A percentile compares a stretch with the other conserved stretches of the same genome.
phyloP scores from a whole-genome alignment of 2,888 invertebrate genomes.

The Scaeva pyrastri region DNA sequence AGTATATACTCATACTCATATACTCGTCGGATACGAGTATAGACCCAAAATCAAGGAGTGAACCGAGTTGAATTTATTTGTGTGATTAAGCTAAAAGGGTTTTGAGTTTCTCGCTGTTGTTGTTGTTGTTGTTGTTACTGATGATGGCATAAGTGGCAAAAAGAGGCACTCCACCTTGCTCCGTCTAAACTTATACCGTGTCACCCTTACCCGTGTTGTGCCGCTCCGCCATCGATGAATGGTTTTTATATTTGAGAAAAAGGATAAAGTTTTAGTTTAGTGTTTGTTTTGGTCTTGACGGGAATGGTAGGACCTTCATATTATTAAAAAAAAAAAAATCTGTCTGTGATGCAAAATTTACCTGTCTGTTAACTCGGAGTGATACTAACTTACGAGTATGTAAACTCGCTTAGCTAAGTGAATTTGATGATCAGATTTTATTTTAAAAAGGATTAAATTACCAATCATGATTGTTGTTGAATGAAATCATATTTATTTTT shows the following conservation, averaged over 20 bases:
- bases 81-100: slow-evolving; percentile 75
- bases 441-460: slow-evolving; percentile 7
- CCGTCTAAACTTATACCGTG: not conserved
- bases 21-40: too few relatives aligned
- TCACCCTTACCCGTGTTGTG: not conserved
- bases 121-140: not conserved
- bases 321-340: not conserved
- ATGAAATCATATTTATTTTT: too few relatives aligned
- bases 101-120: slow-evolving; percentile 46
- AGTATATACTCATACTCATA: not conserved
- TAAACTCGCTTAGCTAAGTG: too few relatives aligned
- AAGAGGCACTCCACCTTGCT: slow-evolving; percentile 10
- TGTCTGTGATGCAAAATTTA: not conserved
- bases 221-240: not conserved
- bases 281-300: slow-evolving; percentile 69
- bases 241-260: slow-evolving; percentile 30
- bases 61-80: slow-evolving; percentile 60
- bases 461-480: not conserved
- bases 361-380: slow-evolving; percentile 8
- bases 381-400: not conserved
- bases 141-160: slow-evolving; percentile 6
- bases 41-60: slow-evolving; percentile 52
- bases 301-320: slow-evolving; percentile 30
- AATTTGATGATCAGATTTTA: not conserved
- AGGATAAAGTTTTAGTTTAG: slow-evolving; percentile 60